A percentile compares a stretch with the other conserved stretches of the same genome.
phyloP scores from a whole-genome alignment of 2,797 vertebrate genomes.

The Arrhamphus sclerolepis region DNA sequence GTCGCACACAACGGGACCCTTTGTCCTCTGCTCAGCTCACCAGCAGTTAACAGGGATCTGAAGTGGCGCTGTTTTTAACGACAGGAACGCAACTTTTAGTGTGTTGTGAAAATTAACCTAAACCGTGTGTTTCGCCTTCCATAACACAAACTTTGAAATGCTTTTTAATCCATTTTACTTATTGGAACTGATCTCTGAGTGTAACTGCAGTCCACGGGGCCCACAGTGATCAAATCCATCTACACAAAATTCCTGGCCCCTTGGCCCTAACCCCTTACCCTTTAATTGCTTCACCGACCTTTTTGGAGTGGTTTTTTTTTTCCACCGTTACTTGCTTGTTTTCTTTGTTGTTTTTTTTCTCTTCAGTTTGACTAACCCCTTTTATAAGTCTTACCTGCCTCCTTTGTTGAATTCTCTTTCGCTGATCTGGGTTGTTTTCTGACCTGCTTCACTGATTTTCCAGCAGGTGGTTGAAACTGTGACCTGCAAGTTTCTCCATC shows the following conservation, averaged over 20 bases:
- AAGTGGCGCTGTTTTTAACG: constrained; percentile 28
- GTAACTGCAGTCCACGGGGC: constrained; percentile 53
- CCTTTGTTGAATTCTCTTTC: constrained; percentile 68
- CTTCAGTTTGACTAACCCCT: constrained; percentile 67
- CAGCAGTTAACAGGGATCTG: constrained; percentile 25
- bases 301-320: constrained; percentile 55
- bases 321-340: constrained; percentile 67
- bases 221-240: constrained; percentile 70
- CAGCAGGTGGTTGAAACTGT: constrained; percentile 59
- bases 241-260: constrained; percentile 42
- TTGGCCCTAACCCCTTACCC: constrained; percentile 61
- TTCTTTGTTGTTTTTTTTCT: constrained; percentile 28
- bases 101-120: constrained; percentile 37
- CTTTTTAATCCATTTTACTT: constrained; percentile 9
- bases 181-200: constrained; percentile 10
- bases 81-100: constrained; percentile 18
- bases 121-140: constrained; percentile 28
- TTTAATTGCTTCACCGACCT: constrained; percentile 63
- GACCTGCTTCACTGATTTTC: constrained; percentile 44
- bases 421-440: constrained; percentile 38
- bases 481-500: constrained; percentile 57
- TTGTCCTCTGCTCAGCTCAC: constrained; percentile 26
- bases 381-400: constrained; percentile 59
- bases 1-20: constrained; percentile 36
- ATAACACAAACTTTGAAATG: constrained; percentile 3